Evolutionary conservation across 2,113 vertebrate genomes (phyloP).

Genomic region (Erythrolamprus reginae): DNA sequence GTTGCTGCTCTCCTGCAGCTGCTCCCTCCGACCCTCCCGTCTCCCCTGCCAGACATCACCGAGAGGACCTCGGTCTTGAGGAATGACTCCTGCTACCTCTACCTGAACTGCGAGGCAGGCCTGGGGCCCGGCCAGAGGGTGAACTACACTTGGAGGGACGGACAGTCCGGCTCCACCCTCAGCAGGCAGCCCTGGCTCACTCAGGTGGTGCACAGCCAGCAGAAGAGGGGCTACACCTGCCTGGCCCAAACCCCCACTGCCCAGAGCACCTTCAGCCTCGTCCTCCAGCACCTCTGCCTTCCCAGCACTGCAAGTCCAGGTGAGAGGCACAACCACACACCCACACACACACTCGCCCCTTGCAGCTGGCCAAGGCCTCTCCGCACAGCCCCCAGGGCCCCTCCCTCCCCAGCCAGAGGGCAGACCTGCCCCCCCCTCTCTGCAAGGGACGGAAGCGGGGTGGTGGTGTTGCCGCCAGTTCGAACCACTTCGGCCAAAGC

Average conservation of each 20-base stretch:
- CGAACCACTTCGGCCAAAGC: too few relatives aligned
- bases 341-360: too few relatives aligned
- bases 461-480: too few relatives aligned
- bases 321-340: not conserved
- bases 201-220: not conserved
- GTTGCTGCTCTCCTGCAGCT: not conserved
- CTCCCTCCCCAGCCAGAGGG: not conserved
- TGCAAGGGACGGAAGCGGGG: too few relatives aligned
- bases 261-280: accelerated
- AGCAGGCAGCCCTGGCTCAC: accelerated
- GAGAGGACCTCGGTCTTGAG: accelerated
- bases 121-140: accelerated
- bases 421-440: too few relatives aligned
- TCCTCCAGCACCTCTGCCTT: accelerated
- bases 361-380: not conserved
- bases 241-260: not conserved
- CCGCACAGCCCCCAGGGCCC: accelerated
- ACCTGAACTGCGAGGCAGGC: not conserved
- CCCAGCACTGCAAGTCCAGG: not conserved
- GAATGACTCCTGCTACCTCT: not conserved
- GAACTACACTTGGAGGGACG: not conserved
- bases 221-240: not conserved
- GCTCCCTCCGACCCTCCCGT: not conserved
- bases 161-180: accelerated
- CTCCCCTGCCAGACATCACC: not conserved